Base-by-base conservation (phyloP, 2,888 invertebrate species). In the Eugnorisma glareosa region DNA sequence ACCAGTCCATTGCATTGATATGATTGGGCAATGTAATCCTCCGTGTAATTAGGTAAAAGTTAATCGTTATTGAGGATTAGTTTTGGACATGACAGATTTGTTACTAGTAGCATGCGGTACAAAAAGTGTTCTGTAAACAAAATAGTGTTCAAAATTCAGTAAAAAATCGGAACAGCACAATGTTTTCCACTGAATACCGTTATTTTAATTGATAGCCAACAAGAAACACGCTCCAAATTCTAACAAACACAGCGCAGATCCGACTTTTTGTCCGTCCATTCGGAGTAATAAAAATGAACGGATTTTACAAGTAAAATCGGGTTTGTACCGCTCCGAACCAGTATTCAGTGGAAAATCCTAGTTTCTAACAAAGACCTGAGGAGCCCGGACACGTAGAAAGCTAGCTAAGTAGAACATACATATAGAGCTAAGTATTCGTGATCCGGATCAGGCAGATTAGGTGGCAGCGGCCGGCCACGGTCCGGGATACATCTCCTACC, bases 391-490 rank as follows among this genome's bases (percentile, higher is more conserved):
- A 87, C 80, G 75, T 79, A 84, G 84, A 84, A 85, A 82, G 75
- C 82, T 85, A 83, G 84, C 86, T 88, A 91, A 90, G 91, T 87
- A 89, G 92, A 91, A 93, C 90, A 90, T 90, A 91, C 77, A 83
- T 87, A 81, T 87, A 86, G 81, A 84, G 89, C 93, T 93, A 92
- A 93, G 93, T 91, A 92, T 90, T 90, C 90, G 91, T 93, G 92
- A 96, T 94, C 96, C 95, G 96, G 96, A 95, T 95, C 92, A 95
- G 90, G 91, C 84, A 92, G 96, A 96, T 96, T 95, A 96, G 95
- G 93, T 90, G 92, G 91, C 92, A 92, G 94, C 93, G 94, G 94
- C 95, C 94, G 95, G 94, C 95, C 96, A 94, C 94, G 92, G 94
- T 91, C 94, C 94, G 93, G 93, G 94, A 94, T 94, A 94, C 94